phyloP scores from a whole-genome alignment of 2,797 vertebrate genomes.

The Sebastes nivosus region DNA sequence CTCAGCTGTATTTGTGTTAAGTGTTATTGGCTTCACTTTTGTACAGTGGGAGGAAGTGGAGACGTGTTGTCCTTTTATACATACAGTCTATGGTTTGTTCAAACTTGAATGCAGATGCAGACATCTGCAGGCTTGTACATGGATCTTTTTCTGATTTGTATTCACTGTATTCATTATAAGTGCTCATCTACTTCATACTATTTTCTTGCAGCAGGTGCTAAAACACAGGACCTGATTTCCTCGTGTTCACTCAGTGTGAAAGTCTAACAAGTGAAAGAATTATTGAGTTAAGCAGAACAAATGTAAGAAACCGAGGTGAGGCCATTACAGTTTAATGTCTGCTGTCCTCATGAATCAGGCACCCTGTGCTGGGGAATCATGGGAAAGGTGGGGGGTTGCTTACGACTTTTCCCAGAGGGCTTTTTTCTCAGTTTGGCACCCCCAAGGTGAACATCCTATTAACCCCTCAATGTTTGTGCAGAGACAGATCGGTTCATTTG shows the following conservation, averaged over 20 bases:
- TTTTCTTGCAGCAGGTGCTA: neutral
- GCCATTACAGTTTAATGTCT: conserved; percentile 53
- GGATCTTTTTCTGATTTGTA: neutral
- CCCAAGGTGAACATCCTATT: conserved; percentile 71
- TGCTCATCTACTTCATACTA: neutral
- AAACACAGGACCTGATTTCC: conserved; percentile 6
- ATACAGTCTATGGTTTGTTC: neutral
- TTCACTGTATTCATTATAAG: neutral
- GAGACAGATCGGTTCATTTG: conserved; percentile 63
- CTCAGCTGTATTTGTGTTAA: neutral
- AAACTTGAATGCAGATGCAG: neutral
- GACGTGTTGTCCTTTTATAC: no score
- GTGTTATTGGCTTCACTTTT: neutral
- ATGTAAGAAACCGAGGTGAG: conserved; percentile 30
- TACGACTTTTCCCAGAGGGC: conserved; percentile 32
- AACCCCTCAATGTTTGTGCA: conserved; percentile 65
- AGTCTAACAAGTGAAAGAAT: conserved; percentile 39
- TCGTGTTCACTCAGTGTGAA: conserved; percentile 2
- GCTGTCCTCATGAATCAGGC: conserved; percentile 50
- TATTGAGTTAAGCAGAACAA: conserved; percentile 38
- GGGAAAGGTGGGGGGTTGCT: conserved; percentile 12
- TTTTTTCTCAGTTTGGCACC: conserved; percentile 57
- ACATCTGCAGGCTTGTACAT: neutral
- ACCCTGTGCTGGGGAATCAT: conserved; percentile 20
- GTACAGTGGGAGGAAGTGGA: no score